Evolutionary conservation across 2,888 invertebrate species (phyloP).

Genomic region (Bruchidius siliquastri): DNA sequence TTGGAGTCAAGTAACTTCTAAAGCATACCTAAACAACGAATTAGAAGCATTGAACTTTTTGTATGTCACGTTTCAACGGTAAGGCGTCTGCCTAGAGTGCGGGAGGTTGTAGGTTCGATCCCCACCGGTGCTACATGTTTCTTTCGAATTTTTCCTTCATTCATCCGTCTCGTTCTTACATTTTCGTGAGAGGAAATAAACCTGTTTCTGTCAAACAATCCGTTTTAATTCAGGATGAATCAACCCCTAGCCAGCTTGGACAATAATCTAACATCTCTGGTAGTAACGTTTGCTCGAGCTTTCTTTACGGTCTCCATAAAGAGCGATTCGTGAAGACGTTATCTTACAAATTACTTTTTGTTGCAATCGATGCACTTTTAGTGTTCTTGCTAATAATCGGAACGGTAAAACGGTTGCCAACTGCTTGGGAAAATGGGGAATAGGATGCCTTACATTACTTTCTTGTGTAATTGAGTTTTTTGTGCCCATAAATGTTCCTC

Average conservation of each 20-base stretch:
- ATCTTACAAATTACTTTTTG: background rate
- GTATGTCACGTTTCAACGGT: too few species aligned
- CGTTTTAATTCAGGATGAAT: background rate
- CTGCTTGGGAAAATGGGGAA: background rate
- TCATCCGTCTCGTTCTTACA: too few species aligned
- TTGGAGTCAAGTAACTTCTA: too few species aligned
- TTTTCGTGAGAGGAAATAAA: too few species aligned
- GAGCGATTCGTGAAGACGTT: background rate
- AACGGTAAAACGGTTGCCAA: background rate
- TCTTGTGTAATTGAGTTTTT: background rate
- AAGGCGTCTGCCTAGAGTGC: too few species aligned
- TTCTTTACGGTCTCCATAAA: background rate
- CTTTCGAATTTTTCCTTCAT: too few species aligned
- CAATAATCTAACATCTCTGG: background rate
- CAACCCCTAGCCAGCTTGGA: background rate
- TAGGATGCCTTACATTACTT: background rate
- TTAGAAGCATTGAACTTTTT: too few species aligned
- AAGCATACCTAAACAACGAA: too few species aligned
- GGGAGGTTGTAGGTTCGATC: too few species aligned
- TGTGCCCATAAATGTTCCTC: background rate
- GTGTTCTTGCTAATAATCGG: background rate
- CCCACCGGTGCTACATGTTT: too few species aligned
- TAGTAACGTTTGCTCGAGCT: background rate
- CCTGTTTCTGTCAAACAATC: too few species aligned
- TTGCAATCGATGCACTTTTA: background rate